Evolutionary conservation across 2,888 invertebrate genomes (phyloP), one percentile per base, ranked within the genome.

Genomic region (Trilocha varians): DNA sequence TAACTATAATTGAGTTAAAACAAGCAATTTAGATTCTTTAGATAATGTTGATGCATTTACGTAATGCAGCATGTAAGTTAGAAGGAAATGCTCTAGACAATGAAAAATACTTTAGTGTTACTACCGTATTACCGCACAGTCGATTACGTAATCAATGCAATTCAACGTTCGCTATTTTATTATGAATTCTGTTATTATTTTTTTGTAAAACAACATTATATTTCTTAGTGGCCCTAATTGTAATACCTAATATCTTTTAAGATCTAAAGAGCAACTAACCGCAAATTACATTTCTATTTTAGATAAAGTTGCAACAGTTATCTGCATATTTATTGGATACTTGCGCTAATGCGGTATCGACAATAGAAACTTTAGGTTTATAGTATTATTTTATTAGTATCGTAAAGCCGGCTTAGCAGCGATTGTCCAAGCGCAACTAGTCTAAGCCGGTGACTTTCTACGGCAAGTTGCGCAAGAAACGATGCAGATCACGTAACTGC

Each of bases 401-500:
- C 73, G 74, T 70, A 68, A 63, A 68, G 62, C 66, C 57, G 59
- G 68, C 70, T 73, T 70, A 73, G 70, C 70, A 68, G 61, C 59
- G 63, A 67, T 55, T 64, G 69, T 64, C 65, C 64, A 64, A 67
- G 58, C 70, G 78, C 82, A 80, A 73, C 70, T 69, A 67, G 70
- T 70, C 59, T 62, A 62, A 67, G 58, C 46, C 60, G 65, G 68
- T 67, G 75, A 83, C 84, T 85, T 85, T 84, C 84, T 84, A 83
- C 72, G 56, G 65, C 60, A 62, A n/a, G 65, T 84, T 84, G 78
- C 79, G 82, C 72, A 84, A 84, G 63, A 55, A 56, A 55, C 72
- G 69, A 74, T 82, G 82, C 79, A 77, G 77, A 79, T 82, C 83
- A 83, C 82, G 85, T 84, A 85, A 84, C 79, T 74, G 73, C 74